Conservation (phyloP, 2,888 invertebrate genomes). For the Sphaerophoria rueppellii region DNA sequence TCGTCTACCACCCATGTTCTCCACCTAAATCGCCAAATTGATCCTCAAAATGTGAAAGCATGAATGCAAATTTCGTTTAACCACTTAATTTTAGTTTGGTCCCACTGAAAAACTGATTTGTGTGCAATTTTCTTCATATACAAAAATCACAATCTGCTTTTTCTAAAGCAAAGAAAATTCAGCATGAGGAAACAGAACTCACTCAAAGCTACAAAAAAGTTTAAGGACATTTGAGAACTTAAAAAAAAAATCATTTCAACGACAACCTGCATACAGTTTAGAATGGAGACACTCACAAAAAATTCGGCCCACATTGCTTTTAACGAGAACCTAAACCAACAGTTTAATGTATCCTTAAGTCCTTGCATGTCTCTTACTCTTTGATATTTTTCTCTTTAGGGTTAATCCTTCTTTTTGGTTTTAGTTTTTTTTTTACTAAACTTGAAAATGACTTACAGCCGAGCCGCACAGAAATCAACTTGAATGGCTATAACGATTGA, state of each 20-base stretch:
- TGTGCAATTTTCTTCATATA: neutral
- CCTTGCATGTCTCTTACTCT: no score
- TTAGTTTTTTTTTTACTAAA: neutral
- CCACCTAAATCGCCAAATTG: no score
- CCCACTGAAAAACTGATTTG: constrained; percentile 32
- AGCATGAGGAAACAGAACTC: constrained; percentile 51
- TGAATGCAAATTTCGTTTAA: no score
- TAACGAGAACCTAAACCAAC: constrained; percentile 7
- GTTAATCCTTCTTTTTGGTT: neutral
- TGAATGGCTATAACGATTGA: constrained; percentile 6
- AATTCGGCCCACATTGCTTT: neutral
- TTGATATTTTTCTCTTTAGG: neutral
- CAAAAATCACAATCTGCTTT: constrained; percentile 14
- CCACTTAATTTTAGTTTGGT: neutral
- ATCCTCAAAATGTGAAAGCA: no score
- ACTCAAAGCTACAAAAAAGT: constrained; percentile 24
- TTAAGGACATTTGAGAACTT: constrained; percentile 31
- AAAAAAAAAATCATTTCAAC: constrained; percentile 54
- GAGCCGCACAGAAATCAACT: constrained; percentile 28
- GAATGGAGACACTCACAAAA: neutral
- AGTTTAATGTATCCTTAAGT: no score
- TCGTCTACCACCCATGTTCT: no score
- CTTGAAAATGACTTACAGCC: neutral
- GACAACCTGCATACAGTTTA: neutral
- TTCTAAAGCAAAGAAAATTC: constrained; percentile 2